A percentile compares a stretch with the other conserved stretches of the same genome.
Evolutionary conservation across 2,888 invertebrate species (phyloP).

Genomic region (Poecilobothrus nobilitatus): DNA sequence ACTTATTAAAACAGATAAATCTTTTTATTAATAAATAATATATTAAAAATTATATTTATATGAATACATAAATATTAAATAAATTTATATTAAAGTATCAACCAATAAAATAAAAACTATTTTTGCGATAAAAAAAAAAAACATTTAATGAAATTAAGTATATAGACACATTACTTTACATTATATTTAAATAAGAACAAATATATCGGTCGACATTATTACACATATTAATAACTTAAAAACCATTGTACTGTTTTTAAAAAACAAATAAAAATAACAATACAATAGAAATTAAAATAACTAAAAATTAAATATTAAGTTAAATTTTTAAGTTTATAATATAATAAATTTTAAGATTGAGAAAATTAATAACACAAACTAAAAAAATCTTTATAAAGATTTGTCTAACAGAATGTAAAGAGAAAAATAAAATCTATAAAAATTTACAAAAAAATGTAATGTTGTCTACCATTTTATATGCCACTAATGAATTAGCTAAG

Average conservation of each 20-base stretch:
- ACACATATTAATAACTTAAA: not conserved
- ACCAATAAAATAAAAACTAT: not conserved
- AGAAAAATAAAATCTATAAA: not conserved
- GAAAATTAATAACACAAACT: not conserved
- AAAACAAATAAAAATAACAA: not conserved
- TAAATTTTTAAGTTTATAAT: not conserved
- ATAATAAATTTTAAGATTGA: constrained; percentile 2
- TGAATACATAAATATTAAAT: not conserved
- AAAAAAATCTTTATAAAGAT: not conserved
- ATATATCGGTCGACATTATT: not conserved
- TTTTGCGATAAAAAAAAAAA: constrained; percentile 4
- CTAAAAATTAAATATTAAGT: not conserved
- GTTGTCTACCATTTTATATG: too few species aligned
- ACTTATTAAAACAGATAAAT: not conserved
- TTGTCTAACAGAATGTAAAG: not conserved
- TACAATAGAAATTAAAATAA: not conserved
- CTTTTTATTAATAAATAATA: too few species aligned
- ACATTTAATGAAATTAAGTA: not conserved
- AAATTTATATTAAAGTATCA: not conserved
- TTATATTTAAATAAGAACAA: not conserved
- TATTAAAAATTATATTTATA: not conserved
- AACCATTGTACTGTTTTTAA: not conserved
- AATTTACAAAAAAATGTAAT: not conserved
- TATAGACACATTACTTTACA: too few species aligned
- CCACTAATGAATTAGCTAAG: too few species aligned